Base-by-base conservation (phyloP, 1,140 invertebrate genomes). In the Sitodiplosis mosellana region DNA sequence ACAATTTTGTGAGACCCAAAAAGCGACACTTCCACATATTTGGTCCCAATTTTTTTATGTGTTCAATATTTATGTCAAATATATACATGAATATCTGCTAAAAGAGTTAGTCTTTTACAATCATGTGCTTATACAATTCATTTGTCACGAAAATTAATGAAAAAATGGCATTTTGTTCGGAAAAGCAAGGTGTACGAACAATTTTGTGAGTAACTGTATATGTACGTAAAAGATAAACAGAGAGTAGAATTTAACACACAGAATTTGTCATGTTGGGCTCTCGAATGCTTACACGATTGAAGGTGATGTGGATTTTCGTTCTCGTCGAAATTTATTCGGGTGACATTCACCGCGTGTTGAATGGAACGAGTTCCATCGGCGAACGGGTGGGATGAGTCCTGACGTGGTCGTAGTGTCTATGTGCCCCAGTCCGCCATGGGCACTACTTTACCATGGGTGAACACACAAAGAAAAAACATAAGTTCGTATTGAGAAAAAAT, bases 341-440 rank as follows among this genome's bases (percentile, higher is more conserved):
- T 48, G 48, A 27, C 48, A 48, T 48, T 48, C 48, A 44, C 48
- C 48, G 3, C 42, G 40, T 48, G 48, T 48, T 19, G 48, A 48
- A 44, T 73, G 71, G 51, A 73, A 72, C 49, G 70, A 72, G 58
- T 73, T 73, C 71, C 72, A 74, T 51, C 72, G 59, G 33, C 69
- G 60, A 47, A 72, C 69, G 14, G 70, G 14, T 17, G 18, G 14
- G 4, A 18, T 17, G 2, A 14, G 21, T 14, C 18, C 42, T 44
- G 42, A 18, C 8, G 42, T 22, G 14, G 5, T 12, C 10, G 42
- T 20, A 8, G 42, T 3, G 4, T 27, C 27, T 27, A 12, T 12
- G n/a, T 15, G 3, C 18, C 38, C 38, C 3, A 19, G 34, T 36
- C 10, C 14, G n/a, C 18, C n/a, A 36, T n/a, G 45, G 21, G 27